These are phyloP conservation scores for Oophaga sylvatica DNA, from an alignment of 2,797 vertebrate genomes.

Conservation along the genomic window DNA sequence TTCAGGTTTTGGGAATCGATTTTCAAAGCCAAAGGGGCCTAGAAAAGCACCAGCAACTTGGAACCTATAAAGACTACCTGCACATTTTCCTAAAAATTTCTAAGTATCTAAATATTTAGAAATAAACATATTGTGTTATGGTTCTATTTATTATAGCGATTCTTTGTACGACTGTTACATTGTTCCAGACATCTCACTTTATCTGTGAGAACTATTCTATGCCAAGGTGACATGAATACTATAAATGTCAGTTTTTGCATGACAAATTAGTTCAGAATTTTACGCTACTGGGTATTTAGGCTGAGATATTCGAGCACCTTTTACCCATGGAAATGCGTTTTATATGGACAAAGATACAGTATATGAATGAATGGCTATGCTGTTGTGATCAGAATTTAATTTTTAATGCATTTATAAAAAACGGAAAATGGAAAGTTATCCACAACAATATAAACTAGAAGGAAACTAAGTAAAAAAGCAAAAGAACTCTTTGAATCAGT, in stretches of 20 bases:
- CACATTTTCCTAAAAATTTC: background rate
- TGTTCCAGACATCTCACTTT: background rate
- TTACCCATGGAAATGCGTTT: background rate
- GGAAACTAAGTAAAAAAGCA: too few species aligned
- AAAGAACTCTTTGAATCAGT: too few species aligned
- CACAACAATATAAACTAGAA: too few species aligned
- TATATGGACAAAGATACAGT: background rate
- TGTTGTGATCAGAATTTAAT: background rate
- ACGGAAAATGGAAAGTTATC: too few species aligned
- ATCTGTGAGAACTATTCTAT: background rate
- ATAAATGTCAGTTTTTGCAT: background rate
- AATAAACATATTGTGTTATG: background rate
- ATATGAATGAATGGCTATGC: background rate
- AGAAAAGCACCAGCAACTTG: conserved; percentile 76
- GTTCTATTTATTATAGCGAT: background rate
- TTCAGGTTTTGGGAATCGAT: conserved; percentile 77
- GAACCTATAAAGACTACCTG: conserved; percentile 69
- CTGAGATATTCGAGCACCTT: background rate
- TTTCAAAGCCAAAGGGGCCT: conserved; percentile 81
- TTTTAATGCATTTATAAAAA: background rate
- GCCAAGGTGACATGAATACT: background rate
- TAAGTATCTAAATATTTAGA: background rate
- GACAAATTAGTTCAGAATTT: background rate
- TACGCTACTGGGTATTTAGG: background rate
- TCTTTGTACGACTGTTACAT: background rate